Evolutionary conservation across 2,888 invertebrate genomes (phyloP).

Genomic region (Esperia sulphurella): DNA sequence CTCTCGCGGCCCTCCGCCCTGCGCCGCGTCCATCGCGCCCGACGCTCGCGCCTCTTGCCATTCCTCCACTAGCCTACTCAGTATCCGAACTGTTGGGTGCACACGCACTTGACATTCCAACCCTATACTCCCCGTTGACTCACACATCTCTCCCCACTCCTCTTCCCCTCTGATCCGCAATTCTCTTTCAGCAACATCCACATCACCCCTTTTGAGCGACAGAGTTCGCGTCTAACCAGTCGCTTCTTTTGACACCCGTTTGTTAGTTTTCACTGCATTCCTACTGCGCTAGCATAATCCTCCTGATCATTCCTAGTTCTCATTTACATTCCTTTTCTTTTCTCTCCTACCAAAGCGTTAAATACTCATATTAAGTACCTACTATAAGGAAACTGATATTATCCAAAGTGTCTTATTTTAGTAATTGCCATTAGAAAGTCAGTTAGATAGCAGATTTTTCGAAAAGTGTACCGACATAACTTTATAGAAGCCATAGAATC

Average conservation of each 20-base stretch:
- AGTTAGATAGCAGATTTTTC: conserved; percentile 72
- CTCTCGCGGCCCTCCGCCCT: conserved; percentile 65
- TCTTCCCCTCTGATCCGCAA: conserved; percentile 74
- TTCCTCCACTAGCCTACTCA: conserved; percentile 71
- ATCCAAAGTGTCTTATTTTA: conserved; percentile 77
- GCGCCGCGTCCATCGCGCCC: conserved; percentile 59
- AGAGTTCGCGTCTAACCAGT: not conserved
- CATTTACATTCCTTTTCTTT: conserved; percentile 61
- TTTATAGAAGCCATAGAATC: conserved; percentile 59
- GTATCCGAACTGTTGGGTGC: conserved; percentile 81
- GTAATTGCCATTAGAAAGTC: conserved; percentile 70
- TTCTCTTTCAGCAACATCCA: conserved; percentile 72
- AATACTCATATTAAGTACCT: conserved; percentile 25
- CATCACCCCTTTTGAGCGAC: conserved; percentile 61
- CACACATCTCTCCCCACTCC: conserved; percentile 81
- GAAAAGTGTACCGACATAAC: conserved; percentile 63
- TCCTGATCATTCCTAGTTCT: conserved; percentile 56
- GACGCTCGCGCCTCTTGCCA: conserved; percentile 56
- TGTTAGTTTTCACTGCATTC: conserved; percentile 27
- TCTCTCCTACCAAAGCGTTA: conserved; percentile 47
- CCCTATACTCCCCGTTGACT: conserved; percentile 83
- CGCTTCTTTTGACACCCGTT: not conserved
- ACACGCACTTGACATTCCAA: conserved; percentile 85
- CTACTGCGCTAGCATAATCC: conserved; percentile 32
- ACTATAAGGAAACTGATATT: conserved; percentile 65